Percentiles rank a stretch among this genome's conserved stretches.
These are phyloP conservation scores for Oegoconia quadripuncta DNA, from an alignment of 2,888 invertebrate species.

Conservation along the genomic window DNA sequence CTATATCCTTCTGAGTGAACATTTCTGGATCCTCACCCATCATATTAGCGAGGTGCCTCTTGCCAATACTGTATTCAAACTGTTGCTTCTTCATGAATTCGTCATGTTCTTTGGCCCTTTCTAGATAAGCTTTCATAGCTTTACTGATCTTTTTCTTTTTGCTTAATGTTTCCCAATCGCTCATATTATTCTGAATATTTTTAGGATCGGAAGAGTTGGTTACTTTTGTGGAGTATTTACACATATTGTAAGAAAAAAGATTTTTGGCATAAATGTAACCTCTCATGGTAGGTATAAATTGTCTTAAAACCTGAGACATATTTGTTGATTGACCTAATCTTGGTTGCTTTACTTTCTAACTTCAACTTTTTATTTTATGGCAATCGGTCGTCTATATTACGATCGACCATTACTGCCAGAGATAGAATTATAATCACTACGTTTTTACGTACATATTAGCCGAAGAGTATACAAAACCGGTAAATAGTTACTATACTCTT, in stretches of 20 bases:
- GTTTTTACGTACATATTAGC: too few relatives aligned
- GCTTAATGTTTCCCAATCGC: constrained; percentile 65
- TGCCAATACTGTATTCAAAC: constrained; percentile 93
- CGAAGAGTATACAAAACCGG: too few relatives aligned
- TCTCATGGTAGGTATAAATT: constrained; percentile 35
- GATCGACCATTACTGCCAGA: too few relatives aligned
- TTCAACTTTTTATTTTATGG: too few relatives aligned
- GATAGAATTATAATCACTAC: too few relatives aligned
- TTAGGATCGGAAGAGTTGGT: constrained; percentile 23
- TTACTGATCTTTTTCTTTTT: constrained; percentile 85
- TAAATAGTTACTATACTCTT: too few relatives aligned
- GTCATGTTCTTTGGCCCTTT: constrained; percentile 89
- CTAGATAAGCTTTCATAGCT: constrained; percentile 94
- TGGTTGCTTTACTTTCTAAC: too few relatives aligned
- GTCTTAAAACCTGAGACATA: constrained; percentile 50
- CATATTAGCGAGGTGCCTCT: constrained; percentile 97
- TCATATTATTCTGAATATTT: constrained; percentile 44
- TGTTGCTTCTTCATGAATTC: constrained; percentile 89
- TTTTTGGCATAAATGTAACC: constrained; percentile 30
- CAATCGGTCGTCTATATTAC: too few relatives aligned
- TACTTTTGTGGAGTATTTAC: constrained; percentile 39
- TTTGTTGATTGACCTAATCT: too few relatives aligned
- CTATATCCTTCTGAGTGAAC: constrained; percentile 92
- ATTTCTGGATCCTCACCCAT: constrained; percentile 96
- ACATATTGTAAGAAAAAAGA: constrained; percentile 29